Conservation (phyloP, 2,888 invertebrate genomes). For the Drosophila pegasa region DNA sequence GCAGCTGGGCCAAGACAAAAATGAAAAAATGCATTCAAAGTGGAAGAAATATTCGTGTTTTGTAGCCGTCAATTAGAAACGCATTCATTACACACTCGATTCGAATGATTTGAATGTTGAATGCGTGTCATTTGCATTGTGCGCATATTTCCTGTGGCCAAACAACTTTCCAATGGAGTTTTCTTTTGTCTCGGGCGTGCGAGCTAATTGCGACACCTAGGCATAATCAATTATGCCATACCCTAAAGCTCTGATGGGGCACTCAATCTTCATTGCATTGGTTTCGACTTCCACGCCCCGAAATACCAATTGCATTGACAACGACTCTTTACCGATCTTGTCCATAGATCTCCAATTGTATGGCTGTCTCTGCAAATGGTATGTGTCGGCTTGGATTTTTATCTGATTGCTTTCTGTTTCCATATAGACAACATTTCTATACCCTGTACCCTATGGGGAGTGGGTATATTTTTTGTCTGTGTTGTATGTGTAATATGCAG, state of each 20-base stretch:
- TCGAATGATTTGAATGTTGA: conserved; percentile 23
- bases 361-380: conserved; percentile 46
- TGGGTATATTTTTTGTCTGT: neutral
- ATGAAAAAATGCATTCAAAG: conserved; percentile 7
- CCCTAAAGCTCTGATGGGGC: conserved; percentile 13
- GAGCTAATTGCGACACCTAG: conserved; percentile 59
- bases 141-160: conserved; percentile 42
- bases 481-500: neutral
- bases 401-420: conserved; percentile 10
- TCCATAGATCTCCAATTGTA: conserved; percentile 22
- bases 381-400: conserved; percentile 2
- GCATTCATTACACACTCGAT: conserved; percentile 45
- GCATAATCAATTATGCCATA: conserved; percentile 53
- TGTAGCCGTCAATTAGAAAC: conserved; percentile 26
- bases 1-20: conserved; percentile 27
- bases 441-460: neutral
- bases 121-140: conserved; percentile 43
- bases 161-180: conserved; percentile 58
- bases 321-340: conserved; percentile 40
- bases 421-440: neutral
- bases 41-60: conserved; percentile 20
- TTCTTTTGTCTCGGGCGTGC: conserved; percentile 53
- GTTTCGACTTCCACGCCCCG: conserved; percentile 37
- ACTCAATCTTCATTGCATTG: conserved; percentile 60
- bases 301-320: conserved; percentile 45